Percentiles rank a stretch among this genome's conserved stretches.
phyloP scores from a whole-genome alignment of 2,888 invertebrate genomes.

The Volucella zonaria region DNA sequence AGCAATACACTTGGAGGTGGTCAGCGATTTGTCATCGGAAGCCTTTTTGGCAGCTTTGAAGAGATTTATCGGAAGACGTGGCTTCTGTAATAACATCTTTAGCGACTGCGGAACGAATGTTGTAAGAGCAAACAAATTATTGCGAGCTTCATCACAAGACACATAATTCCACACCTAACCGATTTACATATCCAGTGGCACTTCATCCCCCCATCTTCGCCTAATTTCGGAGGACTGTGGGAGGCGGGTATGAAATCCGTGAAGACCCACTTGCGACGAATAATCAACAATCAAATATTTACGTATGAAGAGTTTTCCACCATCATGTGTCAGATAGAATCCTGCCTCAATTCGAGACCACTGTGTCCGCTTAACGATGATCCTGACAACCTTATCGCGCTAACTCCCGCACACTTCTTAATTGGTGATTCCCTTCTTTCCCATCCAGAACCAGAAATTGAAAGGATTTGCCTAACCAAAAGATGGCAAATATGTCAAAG shows the following conservation, averaged over 20 bases:
- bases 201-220: background rate
- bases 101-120: background rate
- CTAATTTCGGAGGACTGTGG: background rate
- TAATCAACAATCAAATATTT: no score
- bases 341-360: conserved; percentile 2
- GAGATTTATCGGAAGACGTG: background rate
- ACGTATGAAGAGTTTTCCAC: conserved; percentile 6
- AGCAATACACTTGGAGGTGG: background rate
- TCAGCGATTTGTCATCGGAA: conserved; percentile 1
- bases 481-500: no score
- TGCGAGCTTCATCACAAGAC: background rate
- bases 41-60: background rate
- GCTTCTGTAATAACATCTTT: no score
- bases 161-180: background rate
- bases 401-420: no score
- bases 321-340: conserved; percentile 7
- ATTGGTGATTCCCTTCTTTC: no score
- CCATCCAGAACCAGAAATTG: no score
- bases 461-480: no score
- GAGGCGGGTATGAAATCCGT: background rate
- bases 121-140: background rate
- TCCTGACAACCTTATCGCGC: no score
- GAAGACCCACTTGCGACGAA: no score
- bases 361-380: background rate
- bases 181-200: background rate